Conservation (phyloP, 37 sponge, comb jelly and placozoan genomes). For the Cliona cf. orientalis region DNA sequence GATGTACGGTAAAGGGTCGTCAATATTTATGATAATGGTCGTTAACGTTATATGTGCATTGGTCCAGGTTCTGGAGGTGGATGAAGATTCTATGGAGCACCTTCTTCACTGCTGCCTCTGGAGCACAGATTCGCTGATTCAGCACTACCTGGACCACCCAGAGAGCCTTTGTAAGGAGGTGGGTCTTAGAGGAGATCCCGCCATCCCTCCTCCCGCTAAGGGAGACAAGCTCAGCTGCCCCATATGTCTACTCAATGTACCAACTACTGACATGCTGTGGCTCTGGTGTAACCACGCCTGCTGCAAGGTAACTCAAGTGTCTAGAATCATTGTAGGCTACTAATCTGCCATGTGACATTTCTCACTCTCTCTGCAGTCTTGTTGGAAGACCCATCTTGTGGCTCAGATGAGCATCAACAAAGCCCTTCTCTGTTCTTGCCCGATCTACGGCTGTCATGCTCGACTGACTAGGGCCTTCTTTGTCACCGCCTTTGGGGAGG, state of each 20-base stretch:
- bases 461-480: constrained; percentile 38
- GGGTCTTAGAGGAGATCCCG: constrained; percentile 15
- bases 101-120: constrained; percentile 60
- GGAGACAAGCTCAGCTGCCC: constrained; percentile 26
- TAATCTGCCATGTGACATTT: background rate
- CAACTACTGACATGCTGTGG: background rate
- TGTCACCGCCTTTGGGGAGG: constrained; percentile 12
- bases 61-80: constrained; percentile 14
- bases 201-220: background rate
- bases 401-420: constrained; percentile 25
- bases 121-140: constrained; percentile 66
- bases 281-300: constrained; percentile 66
- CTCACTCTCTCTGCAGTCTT: constrained; percentile 11
- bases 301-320: constrained; percentile 33
- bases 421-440: constrained; percentile 29
- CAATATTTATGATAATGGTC: too few species aligned
- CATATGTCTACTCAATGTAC: constrained; percentile 25
- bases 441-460: constrained; percentile 39
- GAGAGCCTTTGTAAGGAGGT: constrained; percentile 11
- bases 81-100: constrained; percentile 30
- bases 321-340: background rate
- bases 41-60: background rate
- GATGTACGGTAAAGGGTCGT: too few species aligned
- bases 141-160: constrained; percentile 37
- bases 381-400: constrained; percentile 49